These are phyloP conservation scores for Euplexia lucipara DNA, from an alignment of 2,888 invertebrate genomes.

Conservation along the genomic window DNA sequence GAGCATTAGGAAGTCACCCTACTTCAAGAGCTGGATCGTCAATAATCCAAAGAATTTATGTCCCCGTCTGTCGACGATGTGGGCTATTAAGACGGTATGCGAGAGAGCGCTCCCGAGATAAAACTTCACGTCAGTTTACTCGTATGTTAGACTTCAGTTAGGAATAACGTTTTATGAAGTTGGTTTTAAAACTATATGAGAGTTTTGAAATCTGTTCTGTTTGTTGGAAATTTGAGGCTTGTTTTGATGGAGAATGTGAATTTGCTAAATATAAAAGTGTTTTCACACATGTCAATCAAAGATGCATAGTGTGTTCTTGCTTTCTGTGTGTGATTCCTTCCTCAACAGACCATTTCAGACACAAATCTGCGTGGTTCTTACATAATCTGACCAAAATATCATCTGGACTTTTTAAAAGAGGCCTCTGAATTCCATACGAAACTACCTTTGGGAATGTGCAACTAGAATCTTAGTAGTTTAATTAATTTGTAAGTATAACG, in stretches of 20 bases:
- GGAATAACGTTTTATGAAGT: slow-evolving; percentile 13
- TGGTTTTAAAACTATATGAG: background rate
- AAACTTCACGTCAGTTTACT: slow-evolving; percentile 29
- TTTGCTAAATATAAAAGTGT: no score
- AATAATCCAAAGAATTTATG: slow-evolving; percentile 64
- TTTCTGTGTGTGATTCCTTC: no score
- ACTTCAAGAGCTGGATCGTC: slow-evolving; percentile 53
- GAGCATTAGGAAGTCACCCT: slow-evolving; percentile 41
- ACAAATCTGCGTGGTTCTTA: no score
- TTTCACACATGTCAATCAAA: background rate
- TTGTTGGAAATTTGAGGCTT: background rate
- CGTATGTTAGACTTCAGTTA: background rate
- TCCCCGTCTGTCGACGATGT: slow-evolving; percentile 41
- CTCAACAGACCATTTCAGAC: no score
- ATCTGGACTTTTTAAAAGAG: no score
- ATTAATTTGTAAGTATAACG: no score
- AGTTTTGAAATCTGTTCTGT: slow-evolving; percentile 2
- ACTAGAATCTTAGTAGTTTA: no score
- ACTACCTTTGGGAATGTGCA: no score
- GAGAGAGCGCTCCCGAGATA: slow-evolving; percentile 33
- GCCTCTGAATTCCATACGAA: no score
- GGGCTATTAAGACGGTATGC: slow-evolving; percentile 37
- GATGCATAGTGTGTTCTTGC: no score
- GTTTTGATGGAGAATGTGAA: background rate
- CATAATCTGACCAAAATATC: no score